A percentile compares a stretch with the other conserved stretches of the same genome.
phyloP scores from a whole-genome alignment of 2,797 vertebrate genomes.

The Sebastes nivosus region DNA sequence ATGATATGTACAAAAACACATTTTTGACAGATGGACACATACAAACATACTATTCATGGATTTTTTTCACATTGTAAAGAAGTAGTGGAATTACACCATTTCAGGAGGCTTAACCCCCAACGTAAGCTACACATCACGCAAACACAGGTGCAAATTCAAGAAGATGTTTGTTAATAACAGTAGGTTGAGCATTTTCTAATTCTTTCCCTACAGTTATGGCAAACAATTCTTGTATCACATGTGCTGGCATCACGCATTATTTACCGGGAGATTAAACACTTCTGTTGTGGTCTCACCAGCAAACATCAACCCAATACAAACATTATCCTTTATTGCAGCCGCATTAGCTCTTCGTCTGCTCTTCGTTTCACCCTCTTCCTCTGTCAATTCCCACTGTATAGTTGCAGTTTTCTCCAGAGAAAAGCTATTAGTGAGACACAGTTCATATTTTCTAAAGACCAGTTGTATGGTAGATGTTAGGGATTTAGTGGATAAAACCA shows the following conservation, averaged over 20 bases:
- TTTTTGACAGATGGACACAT: conserved; percentile 52
- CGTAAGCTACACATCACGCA: not conserved
- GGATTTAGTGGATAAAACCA: not conserved
- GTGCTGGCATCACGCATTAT: conserved; percentile 24
- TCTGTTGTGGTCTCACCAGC: conserved; percentile 16
- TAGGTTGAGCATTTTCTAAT: not conserved
- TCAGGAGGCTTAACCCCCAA: conserved; percentile 15
- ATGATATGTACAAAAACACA: conserved; percentile 24
- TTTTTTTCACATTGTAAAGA: conserved; percentile 3
- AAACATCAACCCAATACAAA: conserved; percentile 32
- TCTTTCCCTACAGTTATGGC: not conserved
- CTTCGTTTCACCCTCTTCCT: conserved; percentile 49
- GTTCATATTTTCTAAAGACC: not conserved
- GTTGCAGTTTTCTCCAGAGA: conserved; percentile 20
- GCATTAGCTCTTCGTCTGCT: conserved; percentile 40
- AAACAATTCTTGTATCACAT: not conserved
- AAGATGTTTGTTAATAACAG: not conserved
- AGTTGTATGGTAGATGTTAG: not conserved
- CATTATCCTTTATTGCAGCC: conserved; percentile 14
- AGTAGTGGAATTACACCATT: not conserved
- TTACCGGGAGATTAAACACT: conserved; percentile 27
- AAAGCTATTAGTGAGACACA: conserved; percentile 15
- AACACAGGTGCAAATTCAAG: conserved; percentile 20
- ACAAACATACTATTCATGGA: conserved; percentile 29
- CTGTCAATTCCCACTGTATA: conserved; percentile 29